Conservation (phyloP, 2,113 vertebrate species). For the Erythrocebus patas region DNA sequence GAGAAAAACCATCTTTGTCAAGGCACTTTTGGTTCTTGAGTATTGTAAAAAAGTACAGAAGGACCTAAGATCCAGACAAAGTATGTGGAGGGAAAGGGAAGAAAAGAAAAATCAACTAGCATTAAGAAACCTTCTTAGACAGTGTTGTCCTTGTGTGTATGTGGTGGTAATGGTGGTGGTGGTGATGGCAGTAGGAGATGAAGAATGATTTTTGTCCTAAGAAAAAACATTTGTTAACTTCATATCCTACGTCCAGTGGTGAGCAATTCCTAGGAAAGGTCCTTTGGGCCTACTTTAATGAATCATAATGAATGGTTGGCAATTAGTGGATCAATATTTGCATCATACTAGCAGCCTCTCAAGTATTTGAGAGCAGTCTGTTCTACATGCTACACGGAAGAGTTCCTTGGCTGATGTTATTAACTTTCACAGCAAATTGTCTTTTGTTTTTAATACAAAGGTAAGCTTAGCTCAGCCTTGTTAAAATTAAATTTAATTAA, state of each 20-base stretch:
- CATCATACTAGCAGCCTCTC: background rate
- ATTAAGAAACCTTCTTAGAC: background rate
- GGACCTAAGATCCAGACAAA: background rate
- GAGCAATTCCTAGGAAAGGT: background rate
- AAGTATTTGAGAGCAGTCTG: background rate
- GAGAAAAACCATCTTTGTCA: background rate
- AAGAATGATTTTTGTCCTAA: background rate
- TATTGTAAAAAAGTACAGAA: background rate
- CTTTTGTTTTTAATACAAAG: background rate
- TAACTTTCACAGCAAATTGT: background rate
- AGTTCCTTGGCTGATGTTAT: background rate
- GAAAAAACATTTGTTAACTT: too few species aligned
- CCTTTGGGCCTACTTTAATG: background rate
- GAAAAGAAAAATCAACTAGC: background rate
- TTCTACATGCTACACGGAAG: background rate
- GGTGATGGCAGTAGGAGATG: accelerated
- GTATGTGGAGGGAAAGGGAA: background rate
- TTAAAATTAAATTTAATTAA: background rate
- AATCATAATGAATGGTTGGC: background rate
- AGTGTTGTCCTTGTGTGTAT: accelerated
- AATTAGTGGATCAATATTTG: background rate
- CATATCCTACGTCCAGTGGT: background rate
- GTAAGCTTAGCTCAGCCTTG: background rate
- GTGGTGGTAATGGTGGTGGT: too few species aligned
- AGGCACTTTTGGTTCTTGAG: background rate